Conservation (phyloP, 2,888 invertebrate species). For the Nemotelus nigrinus region DNA sequence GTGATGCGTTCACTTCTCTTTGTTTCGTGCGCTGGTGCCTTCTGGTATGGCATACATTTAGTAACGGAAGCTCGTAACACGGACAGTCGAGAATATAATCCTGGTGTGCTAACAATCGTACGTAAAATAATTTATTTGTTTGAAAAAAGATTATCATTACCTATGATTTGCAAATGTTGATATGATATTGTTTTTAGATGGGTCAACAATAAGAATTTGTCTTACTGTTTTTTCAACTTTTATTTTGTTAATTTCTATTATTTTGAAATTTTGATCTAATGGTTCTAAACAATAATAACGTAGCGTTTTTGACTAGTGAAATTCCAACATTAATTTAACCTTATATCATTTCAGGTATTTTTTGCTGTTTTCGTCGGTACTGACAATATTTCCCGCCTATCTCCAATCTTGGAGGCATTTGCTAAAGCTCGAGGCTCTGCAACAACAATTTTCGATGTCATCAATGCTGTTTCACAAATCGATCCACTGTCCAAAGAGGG, state of each 20-base stretch:
- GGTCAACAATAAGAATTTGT: neutral
- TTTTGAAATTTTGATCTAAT: too few relatives aligned
- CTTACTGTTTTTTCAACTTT: neutral
- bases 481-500: constrained; percentile 77
- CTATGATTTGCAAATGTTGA: too few relatives aligned
- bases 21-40: constrained; percentile 75
- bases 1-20: constrained; percentile 79
- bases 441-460: constrained; percentile 75
- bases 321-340: too few relatives aligned
- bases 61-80: constrained; percentile 72
- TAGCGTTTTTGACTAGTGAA: too few relatives aligned
- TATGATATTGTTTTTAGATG: too few relatives aligned
- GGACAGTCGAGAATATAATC: constrained; percentile 70
- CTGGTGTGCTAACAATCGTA: constrained; percentile 77
- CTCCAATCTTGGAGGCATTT: constrained; percentile 79
- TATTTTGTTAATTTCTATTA: too few relatives aligned
- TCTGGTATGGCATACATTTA: constrained; percentile 81
- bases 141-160: too few relatives aligned
- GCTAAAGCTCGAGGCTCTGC: constrained; percentile 78
- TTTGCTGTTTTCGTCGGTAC: constrained; percentile 81
- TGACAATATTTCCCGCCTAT: constrained; percentile 76
- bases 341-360: constrained; percentile 59
- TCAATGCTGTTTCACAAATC: constrained; percentile 77
- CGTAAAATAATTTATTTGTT: constrained; percentile 56
- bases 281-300: too few relatives aligned